Base-by-base conservation (phyloP, 2,888 invertebrate genomes). In the Uloborus plumipes region DNA sequence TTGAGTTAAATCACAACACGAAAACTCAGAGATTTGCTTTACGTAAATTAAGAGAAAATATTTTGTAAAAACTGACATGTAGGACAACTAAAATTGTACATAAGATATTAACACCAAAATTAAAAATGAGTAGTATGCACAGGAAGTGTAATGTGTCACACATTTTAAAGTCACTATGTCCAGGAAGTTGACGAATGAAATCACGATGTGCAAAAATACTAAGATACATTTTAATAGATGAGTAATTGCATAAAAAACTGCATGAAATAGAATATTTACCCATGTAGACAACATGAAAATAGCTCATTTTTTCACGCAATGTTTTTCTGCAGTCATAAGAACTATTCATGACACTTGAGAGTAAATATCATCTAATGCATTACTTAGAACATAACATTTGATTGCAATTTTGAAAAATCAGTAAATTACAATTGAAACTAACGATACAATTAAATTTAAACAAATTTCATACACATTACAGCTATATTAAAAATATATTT, bases 271-370 rank as follows among this genome's bases (percentile, higher is more conserved):
- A 69, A 64, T 74, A 81, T 70, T 81, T 81, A 81, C 80, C 80
- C 69, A 81, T 70, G 18, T 70, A 53, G 53, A 70, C 58, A 64
- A 74, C 70, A 81, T 74, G 80, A 70, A 81, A 74, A 49, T 50
- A 81, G 50, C 59, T 70, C 80, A 81, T 81, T 64, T 81, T 81
- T 64, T 20, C 15, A 55, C 14, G 65, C 26, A 16, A 47, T 39
- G 26, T 49, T 69, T 74, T 72, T 70, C 7, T 26, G 47, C 69
- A 55, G 31, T 74, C 58, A 49, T 67, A 65, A 53, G 51, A 59
- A 64, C 55, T 53, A 55, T 58, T 69, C 61, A 53, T 64, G 74
- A 74, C 74, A 74, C 70, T 74, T 80, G 50, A 39, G 39, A 18
- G 69, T 66, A 53, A 67, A 53, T 58, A 47, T 39, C 69, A 39